phyloP scores from a whole-genome alignment of 1,140 invertebrate genomes.

The Dendroctonus ponderosae region DNA sequence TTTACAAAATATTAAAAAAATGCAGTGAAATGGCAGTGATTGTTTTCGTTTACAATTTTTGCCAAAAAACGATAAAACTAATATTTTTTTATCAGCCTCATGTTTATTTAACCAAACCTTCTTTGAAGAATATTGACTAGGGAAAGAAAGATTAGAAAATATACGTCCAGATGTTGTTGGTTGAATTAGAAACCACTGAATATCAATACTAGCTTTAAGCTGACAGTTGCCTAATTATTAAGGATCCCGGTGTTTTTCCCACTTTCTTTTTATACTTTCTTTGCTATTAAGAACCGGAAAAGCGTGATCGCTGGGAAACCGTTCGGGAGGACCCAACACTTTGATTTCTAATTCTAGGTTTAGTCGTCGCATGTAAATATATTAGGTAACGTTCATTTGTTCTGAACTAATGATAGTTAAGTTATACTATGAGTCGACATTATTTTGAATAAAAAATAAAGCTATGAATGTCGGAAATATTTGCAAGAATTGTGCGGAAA shows the following conservation, averaged over 20 bases:
- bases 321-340: constrained; percentile 22
- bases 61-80: too few species aligned
- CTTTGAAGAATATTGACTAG: too few species aligned
- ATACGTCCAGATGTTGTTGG: too few species aligned
- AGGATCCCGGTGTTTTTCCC: not conserved
- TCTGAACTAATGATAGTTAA: constrained; percentile 6
- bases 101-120: too few species aligned
- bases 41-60: too few species aligned
- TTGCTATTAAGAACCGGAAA: constrained; percentile 29
- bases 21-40: too few species aligned
- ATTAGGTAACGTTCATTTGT: constrained; percentile 19
- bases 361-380: constrained; percentile 26
- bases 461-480: not conserved
- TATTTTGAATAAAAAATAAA: not conserved
- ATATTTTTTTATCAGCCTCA: too few species aligned
- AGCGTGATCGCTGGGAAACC: constrained; percentile 17
- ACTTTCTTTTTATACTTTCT: constrained; percentile 19
- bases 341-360: constrained; percentile 33
- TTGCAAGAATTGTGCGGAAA: constrained; percentile 16
- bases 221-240: not conserved
- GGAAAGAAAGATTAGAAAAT: too few species aligned
- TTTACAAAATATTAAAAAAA: too few species aligned
- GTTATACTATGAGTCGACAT: not conserved
- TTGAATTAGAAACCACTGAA: too few species aligned
- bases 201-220: too few species aligned